Conservation (phyloP, 2,888 invertebrate species). For the Kryphioiulus occultus region DNA sequence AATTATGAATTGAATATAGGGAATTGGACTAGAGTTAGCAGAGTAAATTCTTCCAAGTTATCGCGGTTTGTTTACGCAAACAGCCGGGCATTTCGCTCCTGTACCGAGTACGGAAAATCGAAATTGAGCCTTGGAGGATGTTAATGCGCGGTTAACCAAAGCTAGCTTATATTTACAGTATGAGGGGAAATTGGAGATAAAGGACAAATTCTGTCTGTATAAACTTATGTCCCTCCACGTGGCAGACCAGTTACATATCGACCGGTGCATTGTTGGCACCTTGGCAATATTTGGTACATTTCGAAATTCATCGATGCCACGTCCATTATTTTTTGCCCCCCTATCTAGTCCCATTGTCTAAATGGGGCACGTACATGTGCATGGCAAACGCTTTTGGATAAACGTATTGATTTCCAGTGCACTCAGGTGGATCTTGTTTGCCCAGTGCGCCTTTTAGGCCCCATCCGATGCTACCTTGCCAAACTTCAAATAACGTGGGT, state of each 20-base stretch:
- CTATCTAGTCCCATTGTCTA: neutral
- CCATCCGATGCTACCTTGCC: constrained; percentile 2
- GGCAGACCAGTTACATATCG: neutral
- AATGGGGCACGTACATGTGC: too few species aligned
- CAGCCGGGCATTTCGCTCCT: neutral
- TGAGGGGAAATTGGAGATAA: neutral
- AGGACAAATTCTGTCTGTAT: neutral
- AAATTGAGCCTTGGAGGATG: neutral
- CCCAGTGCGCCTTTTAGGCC: neutral
- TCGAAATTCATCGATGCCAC: neutral
- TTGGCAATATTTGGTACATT: neutral
- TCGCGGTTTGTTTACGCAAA: neutral
- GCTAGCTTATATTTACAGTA: neutral
- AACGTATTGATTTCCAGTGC: neutral
- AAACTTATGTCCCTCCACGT: neutral
- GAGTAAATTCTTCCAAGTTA: too few species aligned
- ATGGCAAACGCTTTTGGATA: neutral
- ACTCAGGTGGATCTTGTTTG: constrained; percentile 9
- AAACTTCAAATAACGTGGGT: constrained; percentile 7
- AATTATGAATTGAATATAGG: too few species aligned
- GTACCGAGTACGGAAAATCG: neutral
- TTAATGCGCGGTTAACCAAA: neutral
- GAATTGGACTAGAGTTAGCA: too few species aligned
- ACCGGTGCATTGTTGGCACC: neutral
- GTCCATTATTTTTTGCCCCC: neutral